Evolutionary conservation across 2,113 vertebrate species (phyloP), one percentile per base, ranked within the genome.

Genomic region (Coracopsis vasa): DNA sequence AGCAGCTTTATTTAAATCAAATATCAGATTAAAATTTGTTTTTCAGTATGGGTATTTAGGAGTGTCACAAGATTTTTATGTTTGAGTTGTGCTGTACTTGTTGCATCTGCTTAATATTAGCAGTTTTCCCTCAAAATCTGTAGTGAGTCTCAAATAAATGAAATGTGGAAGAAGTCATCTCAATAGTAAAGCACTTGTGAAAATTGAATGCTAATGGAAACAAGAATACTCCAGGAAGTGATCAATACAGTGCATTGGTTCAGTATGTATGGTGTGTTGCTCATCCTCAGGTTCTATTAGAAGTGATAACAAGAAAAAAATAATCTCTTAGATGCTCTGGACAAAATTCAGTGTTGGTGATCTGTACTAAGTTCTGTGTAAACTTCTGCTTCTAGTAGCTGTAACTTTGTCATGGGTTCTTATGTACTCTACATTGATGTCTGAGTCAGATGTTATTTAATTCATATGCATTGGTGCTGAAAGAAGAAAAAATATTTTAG

Each of bases 211-310:
- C 21, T 39, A 66, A 35, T 42, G 23, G 41, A 66, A 50, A 29
- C 7, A 73, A 61, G 61, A 48, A 16, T 23, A 16, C 8, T 12
- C 13, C 16, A 5, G 21, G 14, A 78, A 92, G 47, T 42, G 16
- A 37, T 51, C 23, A n/a, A 28, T 21, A 28, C 4, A 4, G 44
- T 48, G 21, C 8, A 7, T 72, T 78, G 27, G 24, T 42, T 74
- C 27, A 58, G 7, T 39, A 18, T 28, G 14, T 35, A 33, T n/a
- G 14, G 15, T 65, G 13, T 35, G 25, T 64, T 0, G 0, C 29
- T 69, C 28, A 39, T 72, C 19, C 27, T 66, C n/a, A 51, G 47
- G 28, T 53, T 85, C n/a, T n/a, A 13, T 50, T 73, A 62, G 45
- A 86, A 53, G 9, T 81, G 28, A 31, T 60, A 11, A 45, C 37